phyloP scores from a whole-genome alignment of 2,113 vertebrate species.

The Galeopterus variegatus region DNA sequence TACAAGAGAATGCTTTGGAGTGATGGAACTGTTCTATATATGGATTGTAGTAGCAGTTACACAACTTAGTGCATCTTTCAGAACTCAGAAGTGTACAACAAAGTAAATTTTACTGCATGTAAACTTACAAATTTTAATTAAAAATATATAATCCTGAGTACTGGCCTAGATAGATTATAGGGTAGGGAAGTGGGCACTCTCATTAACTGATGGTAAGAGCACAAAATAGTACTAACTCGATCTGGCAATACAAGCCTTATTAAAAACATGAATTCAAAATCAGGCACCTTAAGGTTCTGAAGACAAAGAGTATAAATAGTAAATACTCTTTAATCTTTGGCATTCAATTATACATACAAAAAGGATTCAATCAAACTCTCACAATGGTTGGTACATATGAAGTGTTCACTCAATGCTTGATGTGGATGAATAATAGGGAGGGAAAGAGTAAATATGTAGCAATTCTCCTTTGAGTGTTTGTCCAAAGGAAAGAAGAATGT shows the following conservation, averaged over 20 bases:
- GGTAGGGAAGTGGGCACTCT: not conserved
- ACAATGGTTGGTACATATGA: not conserved
- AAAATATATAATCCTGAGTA: not conserved
- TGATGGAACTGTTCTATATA: not conserved
- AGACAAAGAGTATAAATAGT: not conserved
- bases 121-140: not conserved
- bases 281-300: not conserved
- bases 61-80: not conserved
- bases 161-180: not conserved
- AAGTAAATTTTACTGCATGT: not conserved
- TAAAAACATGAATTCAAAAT: constrained; percentile 39
- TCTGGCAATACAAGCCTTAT: not conserved
- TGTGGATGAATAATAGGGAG: not conserved
- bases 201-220: not conserved
- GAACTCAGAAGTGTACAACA: not conserved
- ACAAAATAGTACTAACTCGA: not conserved
- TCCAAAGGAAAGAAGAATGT: constrained; percentile 1
- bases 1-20: not conserved
- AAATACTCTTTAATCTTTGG: not conserved
- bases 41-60: not conserved
- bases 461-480: too few relatives aligned
- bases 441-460: not conserved
- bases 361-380: constrained; percentile 24
- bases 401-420: not conserved
- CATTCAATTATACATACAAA: not conserved